A percentile compares a stretch with the other conserved stretches of the same genome.
Conservation (phyloP, 2,888 invertebrate species). For the Hoplodrina blanda region DNA sequence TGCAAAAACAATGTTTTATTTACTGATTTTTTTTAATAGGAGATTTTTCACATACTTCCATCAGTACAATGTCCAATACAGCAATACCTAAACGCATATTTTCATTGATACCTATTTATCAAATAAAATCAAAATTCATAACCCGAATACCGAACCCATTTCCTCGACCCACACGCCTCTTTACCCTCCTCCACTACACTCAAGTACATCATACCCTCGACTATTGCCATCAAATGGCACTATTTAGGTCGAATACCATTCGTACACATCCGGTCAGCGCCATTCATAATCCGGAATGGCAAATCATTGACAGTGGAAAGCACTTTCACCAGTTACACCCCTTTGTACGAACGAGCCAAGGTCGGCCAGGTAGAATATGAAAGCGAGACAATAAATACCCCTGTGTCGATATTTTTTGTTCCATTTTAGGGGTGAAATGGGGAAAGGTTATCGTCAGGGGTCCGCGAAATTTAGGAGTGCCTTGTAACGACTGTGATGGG, state of each 20-base stretch:
- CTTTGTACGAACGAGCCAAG: constrained; percentile 42
- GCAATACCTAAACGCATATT: background rate
- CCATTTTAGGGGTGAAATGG: constrained; percentile 48
- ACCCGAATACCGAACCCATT: constrained; percentile 33
- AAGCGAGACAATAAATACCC: constrained; percentile 52
- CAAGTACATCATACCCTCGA: constrained; percentile 23
- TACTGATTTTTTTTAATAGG: background rate
- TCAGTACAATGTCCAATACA: background rate
- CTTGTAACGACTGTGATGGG: constrained; percentile 43
- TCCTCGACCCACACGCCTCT: constrained; percentile 25
- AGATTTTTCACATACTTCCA: background rate
- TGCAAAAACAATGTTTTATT: background rate
- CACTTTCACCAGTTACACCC: constrained; percentile 49
- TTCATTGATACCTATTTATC: background rate
- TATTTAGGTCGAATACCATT: constrained; percentile 60
- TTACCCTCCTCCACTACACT: constrained; percentile 26
- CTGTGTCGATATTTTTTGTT: constrained; percentile 58
- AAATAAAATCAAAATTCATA: constrained; percentile 43
- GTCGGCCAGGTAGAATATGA: constrained; percentile 55
- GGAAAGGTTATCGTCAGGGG: constrained; percentile 46
- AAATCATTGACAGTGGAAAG: constrained; percentile 56
- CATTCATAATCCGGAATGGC: constrained; percentile 58
- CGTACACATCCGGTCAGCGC: constrained; percentile 62
- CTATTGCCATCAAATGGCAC: constrained; percentile 51
- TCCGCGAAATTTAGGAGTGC: constrained; percentile 45